A percentile compares a stretch with the other conserved stretches of the same genome.
These are phyloP conservation scores for Excalfactoria chinensis DNA, from an alignment of 2,113 vertebrate species.

Conservation along the genomic window DNA sequence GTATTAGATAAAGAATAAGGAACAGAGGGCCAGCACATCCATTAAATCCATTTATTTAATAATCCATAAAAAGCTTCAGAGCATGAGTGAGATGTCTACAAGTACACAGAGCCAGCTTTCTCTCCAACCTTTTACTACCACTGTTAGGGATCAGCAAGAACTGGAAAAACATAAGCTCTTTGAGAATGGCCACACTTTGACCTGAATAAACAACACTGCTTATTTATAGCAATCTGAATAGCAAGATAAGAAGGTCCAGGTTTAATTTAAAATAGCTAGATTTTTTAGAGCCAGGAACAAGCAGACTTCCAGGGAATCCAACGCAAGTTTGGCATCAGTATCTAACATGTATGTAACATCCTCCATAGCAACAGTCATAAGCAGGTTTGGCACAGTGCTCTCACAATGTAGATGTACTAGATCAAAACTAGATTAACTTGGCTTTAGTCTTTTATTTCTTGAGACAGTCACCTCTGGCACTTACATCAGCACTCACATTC, in stretches of 20 bases:
- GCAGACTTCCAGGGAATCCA: not conserved
- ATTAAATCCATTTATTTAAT: conserved; percentile 73
- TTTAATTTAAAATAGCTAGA: not conserved
- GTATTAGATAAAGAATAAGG: conserved; percentile 54
- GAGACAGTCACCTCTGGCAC: conserved; percentile 22
- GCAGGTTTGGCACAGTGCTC: not conserved
- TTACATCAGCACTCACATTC: conserved; percentile 18
- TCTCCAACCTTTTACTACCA: conserved; percentile 5
- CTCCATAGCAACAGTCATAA: not conserved
- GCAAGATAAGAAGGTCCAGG: not conserved
- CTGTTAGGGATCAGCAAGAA: conserved; percentile 2
- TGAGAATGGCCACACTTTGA: conserved; percentile 22
- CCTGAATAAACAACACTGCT: conserved; percentile 12
- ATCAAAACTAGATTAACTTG: conserved; percentile 41
- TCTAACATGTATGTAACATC: not conserved
- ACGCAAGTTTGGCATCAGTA: not conserved
- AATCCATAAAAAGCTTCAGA: conserved; percentile 58
- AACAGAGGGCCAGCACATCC: conserved; percentile 48
- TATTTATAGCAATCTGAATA: not conserved
- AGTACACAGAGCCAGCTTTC: conserved; percentile 22
- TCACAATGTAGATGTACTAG: conserved; percentile 12
- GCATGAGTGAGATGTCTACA: conserved; percentile 32
- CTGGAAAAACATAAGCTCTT: conserved; percentile 23
- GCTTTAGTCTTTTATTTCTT: conserved; percentile 29
- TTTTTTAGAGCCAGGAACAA: not conserved